phyloP scores from a whole-genome alignment of 2,113 vertebrate genomes.

The Ophiodon elongatus region DNA sequence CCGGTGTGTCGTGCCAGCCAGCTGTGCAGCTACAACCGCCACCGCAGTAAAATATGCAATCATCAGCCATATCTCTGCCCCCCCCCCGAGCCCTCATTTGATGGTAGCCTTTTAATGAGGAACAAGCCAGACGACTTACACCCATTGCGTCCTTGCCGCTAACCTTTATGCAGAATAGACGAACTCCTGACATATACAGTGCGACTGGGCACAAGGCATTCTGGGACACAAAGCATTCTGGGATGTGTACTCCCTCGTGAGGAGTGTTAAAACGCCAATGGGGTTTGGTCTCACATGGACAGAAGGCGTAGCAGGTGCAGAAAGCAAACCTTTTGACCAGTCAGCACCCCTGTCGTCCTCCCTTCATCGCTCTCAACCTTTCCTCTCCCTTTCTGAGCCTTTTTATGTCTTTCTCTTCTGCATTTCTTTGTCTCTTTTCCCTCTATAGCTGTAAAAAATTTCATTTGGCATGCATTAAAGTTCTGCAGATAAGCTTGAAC shows the following conservation, averaged over 20 bases:
- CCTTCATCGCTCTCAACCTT: constrained; percentile 31
- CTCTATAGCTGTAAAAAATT: constrained; percentile 42
- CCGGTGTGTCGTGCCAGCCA: constrained; percentile 56
- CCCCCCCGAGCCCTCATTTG: constrained; percentile 61
- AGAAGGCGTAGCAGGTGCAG: constrained; percentile 76
- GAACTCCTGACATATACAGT: constrained; percentile 63
- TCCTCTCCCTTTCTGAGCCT: constrained; percentile 5
- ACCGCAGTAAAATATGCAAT: constrained; percentile 78
- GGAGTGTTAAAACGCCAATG: constrained; percentile 50
- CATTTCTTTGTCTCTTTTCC: constrained; percentile 26
- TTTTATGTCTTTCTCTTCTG: neutral
- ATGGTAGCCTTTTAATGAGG: constrained; percentile 79
- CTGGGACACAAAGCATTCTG: constrained; percentile 42
- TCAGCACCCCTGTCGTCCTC: constrained; percentile 66
- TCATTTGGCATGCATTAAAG: constrained; percentile 58
- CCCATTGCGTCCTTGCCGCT: constrained; percentile 78
- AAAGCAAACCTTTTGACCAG: constrained; percentile 66
- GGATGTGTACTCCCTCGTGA: constrained; percentile 37
- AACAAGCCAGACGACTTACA: constrained; percentile 64
- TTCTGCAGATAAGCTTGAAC: constrained; percentile 37
- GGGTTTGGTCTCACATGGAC: constrained; percentile 56
- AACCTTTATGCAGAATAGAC: constrained; percentile 84
- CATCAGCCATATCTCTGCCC: constrained; percentile 65
- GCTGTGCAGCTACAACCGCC: constrained; percentile 52
- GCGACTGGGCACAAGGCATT: constrained; percentile 40